These are phyloP conservation scores for Paramuricea clavata DNA, from an alignment of 92 coral and sea anemone species.

Conservation along the genomic window DNA sequence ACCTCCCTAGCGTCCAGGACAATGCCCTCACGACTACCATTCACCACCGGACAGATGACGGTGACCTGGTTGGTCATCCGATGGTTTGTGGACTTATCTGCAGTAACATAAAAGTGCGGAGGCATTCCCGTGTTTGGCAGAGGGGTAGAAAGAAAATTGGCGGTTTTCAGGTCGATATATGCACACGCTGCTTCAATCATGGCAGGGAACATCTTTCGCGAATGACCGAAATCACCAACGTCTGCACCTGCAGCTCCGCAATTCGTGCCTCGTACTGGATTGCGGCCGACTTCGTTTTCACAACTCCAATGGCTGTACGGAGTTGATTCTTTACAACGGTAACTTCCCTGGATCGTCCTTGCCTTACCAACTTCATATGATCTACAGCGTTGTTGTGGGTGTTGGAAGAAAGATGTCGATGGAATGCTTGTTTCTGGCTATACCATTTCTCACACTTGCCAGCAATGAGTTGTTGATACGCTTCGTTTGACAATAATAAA, in stretches of 20 bases:
- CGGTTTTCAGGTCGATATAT: too few species aligned
- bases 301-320: slow-evolving; percentile 20
- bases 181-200: too few species aligned
- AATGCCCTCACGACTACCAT: too few species aligned
- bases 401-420: slow-evolving; percentile 14
- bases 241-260: not conserved
- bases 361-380: not conserved
- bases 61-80: too few species aligned
- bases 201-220: not conserved
- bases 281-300: slow-evolving; percentile 28
- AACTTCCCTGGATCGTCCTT: slow-evolving; percentile 14
- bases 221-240: slow-evolving; percentile 1
- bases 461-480: not conserved
- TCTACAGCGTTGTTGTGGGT: slow-evolving; percentile 15
- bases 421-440: slow-evolving; percentile 1
- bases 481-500: not conserved
- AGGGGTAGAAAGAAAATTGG: too few species aligned
- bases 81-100: too few species aligned
- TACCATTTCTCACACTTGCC: slow-evolving; percentile 11
- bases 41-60: too few species aligned
- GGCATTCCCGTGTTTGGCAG: too few species aligned
- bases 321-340: slow-evolving; percentile 1
- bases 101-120: too few species aligned
- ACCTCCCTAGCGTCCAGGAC: too few species aligned
- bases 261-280: slow-evolving; percentile 13